Evolutionary conservation across 2,797 vertebrate species (phyloP), one percentile per base, ranked within the genome.

Genomic region (Leucoraja ocellata): DNA sequence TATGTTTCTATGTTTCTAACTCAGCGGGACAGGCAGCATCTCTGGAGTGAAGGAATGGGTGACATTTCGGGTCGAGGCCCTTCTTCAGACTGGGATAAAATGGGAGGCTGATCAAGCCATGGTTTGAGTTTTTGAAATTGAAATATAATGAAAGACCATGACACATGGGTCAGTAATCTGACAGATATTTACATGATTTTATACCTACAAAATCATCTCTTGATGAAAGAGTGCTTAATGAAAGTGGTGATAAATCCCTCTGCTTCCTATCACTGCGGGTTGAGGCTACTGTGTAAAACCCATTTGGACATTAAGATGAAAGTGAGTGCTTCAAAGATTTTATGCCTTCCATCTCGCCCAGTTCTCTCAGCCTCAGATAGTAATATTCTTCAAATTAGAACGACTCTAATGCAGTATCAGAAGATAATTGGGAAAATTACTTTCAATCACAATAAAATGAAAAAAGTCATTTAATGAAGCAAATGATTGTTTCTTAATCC

Each of bases 351-450:
- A 6, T 88, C 32, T 11, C 18, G 18, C n/a, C 65, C 36, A 13
- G 25, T 65, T 88, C 58, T 88, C 83, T 88, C 83, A 65, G 58
- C 83, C n/a, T 32, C n/a, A 58, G 8, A 25, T 8, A 18, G 9
- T 88, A 61, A 88, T 88, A 88, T 63, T 65, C 58, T 65, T 8
- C 61, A 88, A 88, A 88, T 88, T 65, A 63, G 25, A 88, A 32
- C 63, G 65, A 65, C 61, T 86, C 61, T n/a, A 32, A 88, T 18
- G 58, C 61, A 88, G 32, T 65, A 65, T 61, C 58, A 88, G 28
- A 88, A 32, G 16, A 88, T 88, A 88, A 88, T 88, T 88, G 58
- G 54, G 84, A 88, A 88, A 88, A 88, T 88, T 88, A 88, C 84
- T 88, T 88, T 88, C 84, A 88, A 32, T 65, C 14, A 63, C 61